phyloP scores from a whole-genome alignment of 2,888 invertebrate species.

The Lasius fuliginosus region DNA sequence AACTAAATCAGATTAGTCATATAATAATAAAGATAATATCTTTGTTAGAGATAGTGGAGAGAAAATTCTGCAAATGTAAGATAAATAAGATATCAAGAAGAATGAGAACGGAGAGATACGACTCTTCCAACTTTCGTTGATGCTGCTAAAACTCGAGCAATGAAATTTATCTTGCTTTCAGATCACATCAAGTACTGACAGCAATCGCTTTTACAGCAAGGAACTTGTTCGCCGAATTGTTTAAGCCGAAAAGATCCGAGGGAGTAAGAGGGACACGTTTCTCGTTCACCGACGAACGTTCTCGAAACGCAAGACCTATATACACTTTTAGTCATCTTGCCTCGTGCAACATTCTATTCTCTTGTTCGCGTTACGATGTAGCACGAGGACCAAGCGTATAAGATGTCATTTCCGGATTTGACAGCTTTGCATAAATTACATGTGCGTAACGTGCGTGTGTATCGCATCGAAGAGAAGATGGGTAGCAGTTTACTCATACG shows the following conservation, averaged over 20 bases:
- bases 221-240: slow-evolving; percentile 25
- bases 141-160: slow-evolving; percentile 2
- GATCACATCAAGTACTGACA: slow-evolving; percentile 23
- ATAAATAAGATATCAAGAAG: background rate
- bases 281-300: slow-evolving; percentile 12
- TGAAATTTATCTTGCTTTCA: slow-evolving; percentile 19
- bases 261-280: slow-evolving; percentile 9
- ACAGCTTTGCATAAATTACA: slow-evolving; percentile 64
- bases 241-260: slow-evolving; percentile 29
- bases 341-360: background rate
- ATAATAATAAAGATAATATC: background rate
- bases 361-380: slow-evolving; percentile 41
- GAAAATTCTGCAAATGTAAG: background rate
- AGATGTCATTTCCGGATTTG: slow-evolving; percentile 58
- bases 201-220: slow-evolving; percentile 5
- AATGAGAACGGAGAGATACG: background rate
- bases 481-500: slow-evolving; percentile 31
- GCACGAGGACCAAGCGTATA: background rate
- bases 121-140: slow-evolving; percentile 16
- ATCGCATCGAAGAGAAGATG: slow-evolving; percentile 24
- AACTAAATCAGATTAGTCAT: background rate
- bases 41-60: no score
- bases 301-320: background rate
- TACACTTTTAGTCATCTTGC: slow-evolving; percentile 4
- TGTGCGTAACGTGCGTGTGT: slow-evolving; percentile 27